A percentile compares a stretch with the other conserved stretches of the same genome.
phyloP scores from a whole-genome alignment of 2,888 invertebrate species.

The Apamea epomidion region DNA sequence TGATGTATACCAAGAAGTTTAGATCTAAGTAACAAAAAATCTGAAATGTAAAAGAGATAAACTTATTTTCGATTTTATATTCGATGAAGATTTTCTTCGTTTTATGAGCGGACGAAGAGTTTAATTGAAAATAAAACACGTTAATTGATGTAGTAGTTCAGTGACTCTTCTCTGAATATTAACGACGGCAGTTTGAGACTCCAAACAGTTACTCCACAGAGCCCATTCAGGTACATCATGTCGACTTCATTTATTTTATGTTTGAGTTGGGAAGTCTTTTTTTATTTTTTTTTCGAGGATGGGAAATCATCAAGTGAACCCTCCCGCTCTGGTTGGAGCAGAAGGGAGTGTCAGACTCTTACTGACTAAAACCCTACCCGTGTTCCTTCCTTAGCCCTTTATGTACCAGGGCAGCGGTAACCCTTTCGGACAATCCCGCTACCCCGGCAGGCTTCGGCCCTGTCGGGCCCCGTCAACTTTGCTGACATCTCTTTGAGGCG shows the following conservation, averaged over 20 bases:
- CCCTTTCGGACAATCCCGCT: too few species aligned
- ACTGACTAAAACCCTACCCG: too few species aligned
- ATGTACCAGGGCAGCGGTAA: too few species aligned
- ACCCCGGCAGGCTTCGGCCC: too few species aligned
- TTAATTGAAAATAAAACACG: slow-evolving; percentile 47
- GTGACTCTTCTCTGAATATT: slow-evolving; percentile 20
- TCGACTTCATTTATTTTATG: slow-evolving; percentile 6
- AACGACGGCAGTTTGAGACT: slow-evolving; percentile 6
- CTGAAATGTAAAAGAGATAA: slow-evolving; percentile 21
- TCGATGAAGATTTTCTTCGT: slow-evolving; percentile 15
- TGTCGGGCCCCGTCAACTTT: too few species aligned
- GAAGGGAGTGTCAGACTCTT: too few species aligned
- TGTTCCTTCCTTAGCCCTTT: too few species aligned
- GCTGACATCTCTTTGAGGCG: too few species aligned
- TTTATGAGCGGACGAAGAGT: slow-evolving; percentile 19
- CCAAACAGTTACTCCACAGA: neutral
- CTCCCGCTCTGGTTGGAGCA: too few species aligned
- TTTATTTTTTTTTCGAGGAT: too few species aligned
- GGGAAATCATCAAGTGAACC: too few species aligned
- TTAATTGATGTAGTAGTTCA: slow-evolving; percentile 30
- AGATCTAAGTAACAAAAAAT: slow-evolving; percentile 3
- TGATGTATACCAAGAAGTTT: neutral
- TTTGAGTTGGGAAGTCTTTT: neutral
- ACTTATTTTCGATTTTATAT: too few species aligned
- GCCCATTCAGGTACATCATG: neutral